Evolutionary conservation across 1,140 invertebrate species (phyloP).

Genomic region (Drosophila serrata): DNA sequence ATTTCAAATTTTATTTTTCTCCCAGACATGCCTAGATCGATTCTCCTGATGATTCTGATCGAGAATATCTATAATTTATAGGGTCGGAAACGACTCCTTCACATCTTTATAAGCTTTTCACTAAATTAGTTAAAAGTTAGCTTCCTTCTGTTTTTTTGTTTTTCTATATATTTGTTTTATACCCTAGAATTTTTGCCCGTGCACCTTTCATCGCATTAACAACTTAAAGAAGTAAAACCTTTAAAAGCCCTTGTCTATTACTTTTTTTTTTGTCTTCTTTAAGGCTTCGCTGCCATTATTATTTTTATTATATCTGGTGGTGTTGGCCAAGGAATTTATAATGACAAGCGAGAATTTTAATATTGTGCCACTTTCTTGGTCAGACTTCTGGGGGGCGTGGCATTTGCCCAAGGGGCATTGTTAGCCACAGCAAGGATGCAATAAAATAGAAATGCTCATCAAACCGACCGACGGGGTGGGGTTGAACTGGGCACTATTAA

Average conservation of each 20-base stretch:
- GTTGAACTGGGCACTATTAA: conserved; percentile 60
- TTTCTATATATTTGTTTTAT: background rate
- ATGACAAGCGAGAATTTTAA: conserved; percentile 80
- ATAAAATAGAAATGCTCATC: conserved; percentile 79
- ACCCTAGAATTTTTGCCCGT: background rate
- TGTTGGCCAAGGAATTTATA: conserved; percentile 63
- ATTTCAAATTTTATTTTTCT: too few relatives aligned
- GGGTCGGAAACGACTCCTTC: too few relatives aligned
- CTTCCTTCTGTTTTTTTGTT: background rate
- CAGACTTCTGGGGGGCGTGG: conserved; percentile 38
- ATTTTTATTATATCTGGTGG: conserved; percentile 33
- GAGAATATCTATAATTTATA: too few relatives aligned
- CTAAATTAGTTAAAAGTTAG: too few relatives aligned
- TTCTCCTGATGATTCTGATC: too few relatives aligned
- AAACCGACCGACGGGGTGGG: conserved; percentile 40
- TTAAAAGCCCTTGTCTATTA: conserved; percentile 22
- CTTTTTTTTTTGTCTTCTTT: conserved; percentile 41
- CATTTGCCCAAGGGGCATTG: conserved; percentile 65
- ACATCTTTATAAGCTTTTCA: too few relatives aligned
- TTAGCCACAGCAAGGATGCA: conserved; percentile 66
- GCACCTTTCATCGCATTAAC: conserved; percentile 20
- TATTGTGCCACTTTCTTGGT: conserved; percentile 57
- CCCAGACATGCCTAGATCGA: too few relatives aligned
- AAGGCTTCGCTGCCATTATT: conserved; percentile 26
- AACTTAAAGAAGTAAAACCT: conserved; percentile 30